Percentiles rank a stretch among this genome's conserved stretches.
These are phyloP conservation scores for Parochlus steinenii DNA, from an alignment of 2,888 invertebrate genomes.

Conservation along the genomic window DNA sequence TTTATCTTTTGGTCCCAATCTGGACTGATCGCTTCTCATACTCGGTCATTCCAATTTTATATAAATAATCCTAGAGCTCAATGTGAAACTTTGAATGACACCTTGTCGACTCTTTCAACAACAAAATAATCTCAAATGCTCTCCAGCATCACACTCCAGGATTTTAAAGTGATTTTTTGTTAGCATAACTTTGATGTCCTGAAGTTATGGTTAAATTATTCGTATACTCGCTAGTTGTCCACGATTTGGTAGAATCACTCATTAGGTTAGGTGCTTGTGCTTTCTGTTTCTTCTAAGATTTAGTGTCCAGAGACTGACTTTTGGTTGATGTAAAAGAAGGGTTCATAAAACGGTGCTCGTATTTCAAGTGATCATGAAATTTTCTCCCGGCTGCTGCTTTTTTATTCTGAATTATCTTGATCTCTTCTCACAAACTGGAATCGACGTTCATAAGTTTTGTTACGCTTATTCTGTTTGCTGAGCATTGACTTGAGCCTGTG, in stretches of 20 bases:
- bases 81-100: slow-evolving; percentile 37
- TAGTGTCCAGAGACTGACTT: no score
- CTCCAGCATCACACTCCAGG: slow-evolving; percentile 33
- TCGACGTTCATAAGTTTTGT: no score
- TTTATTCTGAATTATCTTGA: no score
- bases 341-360: no score
- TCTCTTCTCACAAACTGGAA: no score
- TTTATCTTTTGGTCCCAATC: slow-evolving; percentile 23
- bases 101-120: slow-evolving; percentile 32
- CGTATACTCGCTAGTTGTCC: no score
- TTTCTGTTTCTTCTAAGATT: no score
- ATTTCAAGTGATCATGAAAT: no score
- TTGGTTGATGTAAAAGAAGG: no score
- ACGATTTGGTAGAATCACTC: no score
- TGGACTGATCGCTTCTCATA: slow-evolving; percentile 20
- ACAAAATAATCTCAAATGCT: slow-evolving; percentile 30
- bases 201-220: slow-evolving; percentile 11
- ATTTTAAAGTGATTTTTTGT: slow-evolving; percentile 32
- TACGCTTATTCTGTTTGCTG: not conserved
- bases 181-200: slow-evolving; percentile 34
- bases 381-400: no score
- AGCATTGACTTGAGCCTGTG: not conserved
- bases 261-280: no score
- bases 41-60: slow-evolving; percentile 18
- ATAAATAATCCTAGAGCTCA: slow-evolving; percentile 30